Conservation (phyloP, 2,113 vertebrate species). For the Amia ocellicauda region DNA sequence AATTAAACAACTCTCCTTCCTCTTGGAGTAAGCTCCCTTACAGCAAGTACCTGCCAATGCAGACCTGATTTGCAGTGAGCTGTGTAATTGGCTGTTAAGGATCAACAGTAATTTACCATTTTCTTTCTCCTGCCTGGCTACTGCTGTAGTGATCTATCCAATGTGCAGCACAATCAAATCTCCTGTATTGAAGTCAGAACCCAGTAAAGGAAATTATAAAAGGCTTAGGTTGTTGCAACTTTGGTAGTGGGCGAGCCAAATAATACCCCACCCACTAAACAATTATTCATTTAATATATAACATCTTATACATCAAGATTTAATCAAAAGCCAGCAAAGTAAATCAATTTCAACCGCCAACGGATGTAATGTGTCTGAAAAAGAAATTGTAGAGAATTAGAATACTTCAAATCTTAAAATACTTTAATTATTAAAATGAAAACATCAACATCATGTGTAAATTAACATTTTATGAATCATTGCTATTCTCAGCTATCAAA, state of each 20-base stretch:
- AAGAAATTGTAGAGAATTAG: no score
- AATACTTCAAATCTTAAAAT: no score
- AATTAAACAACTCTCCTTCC: slow-evolving; percentile 17
- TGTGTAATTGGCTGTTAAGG: slow-evolving; percentile 27
- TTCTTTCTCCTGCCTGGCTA: neutral
- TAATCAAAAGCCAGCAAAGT: no score
- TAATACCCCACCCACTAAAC: no score
- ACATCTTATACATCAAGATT: no score
- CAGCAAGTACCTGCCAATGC: slow-evolving; percentile 10
- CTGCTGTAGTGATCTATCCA: slow-evolving; percentile 2
- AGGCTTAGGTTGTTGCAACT: neutral
- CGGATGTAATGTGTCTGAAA: no score
- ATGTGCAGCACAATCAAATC: neutral
- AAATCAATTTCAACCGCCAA: no score
- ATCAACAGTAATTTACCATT: slow-evolving; percentile 23
- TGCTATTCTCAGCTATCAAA: neutral
- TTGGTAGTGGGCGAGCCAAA: no score
- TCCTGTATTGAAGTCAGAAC: neutral
- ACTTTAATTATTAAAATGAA: no score
- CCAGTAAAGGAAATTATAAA: neutral
- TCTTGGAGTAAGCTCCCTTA: slow-evolving; percentile 1
- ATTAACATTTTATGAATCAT: no score
- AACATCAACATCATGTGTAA: no score
- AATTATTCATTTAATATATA: no score
- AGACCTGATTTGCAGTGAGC: slow-evolving; percentile 7